Evolutionary conservation across 2,888 invertebrate species (phyloP).

Genomic region (Coelogynopora nodosa): DNA sequence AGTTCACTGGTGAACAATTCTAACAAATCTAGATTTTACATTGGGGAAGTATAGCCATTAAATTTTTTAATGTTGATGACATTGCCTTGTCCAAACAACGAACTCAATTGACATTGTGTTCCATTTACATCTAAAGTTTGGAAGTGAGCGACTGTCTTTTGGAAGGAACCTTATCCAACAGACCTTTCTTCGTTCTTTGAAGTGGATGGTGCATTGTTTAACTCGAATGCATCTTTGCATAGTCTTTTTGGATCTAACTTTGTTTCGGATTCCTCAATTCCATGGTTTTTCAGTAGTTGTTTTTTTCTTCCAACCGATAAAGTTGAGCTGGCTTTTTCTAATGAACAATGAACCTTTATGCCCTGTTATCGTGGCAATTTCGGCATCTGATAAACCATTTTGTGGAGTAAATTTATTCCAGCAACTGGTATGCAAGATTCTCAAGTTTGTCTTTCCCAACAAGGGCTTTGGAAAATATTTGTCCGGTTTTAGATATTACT

Average conservation of each 20-base stretch:
- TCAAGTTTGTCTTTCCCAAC: neutral
- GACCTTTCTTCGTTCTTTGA: constrained; percentile 4
- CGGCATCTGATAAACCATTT: constrained; percentile 26
- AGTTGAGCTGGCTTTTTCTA: constrained; percentile 29
- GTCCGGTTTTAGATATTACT: neutral
- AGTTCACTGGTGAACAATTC: constrained; percentile 22
- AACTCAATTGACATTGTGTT: constrained; percentile 26
- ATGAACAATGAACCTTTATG: constrained; percentile 10
- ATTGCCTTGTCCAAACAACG: constrained; percentile 17
- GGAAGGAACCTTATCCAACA: neutral
- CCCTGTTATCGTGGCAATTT: constrained; percentile 1
- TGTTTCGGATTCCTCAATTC: neutral
- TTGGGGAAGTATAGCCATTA: constrained; percentile 1
- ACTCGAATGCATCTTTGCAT: constrained; percentile 17
- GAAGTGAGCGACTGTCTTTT: constrained; percentile 20
- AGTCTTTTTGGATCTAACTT: constrained; percentile 3
- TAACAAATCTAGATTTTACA: constrained; percentile 28
- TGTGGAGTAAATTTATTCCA: constrained; percentile 7
- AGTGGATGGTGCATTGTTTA: neutral
- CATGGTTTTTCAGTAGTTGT: neutral
- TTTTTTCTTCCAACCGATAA: constrained; percentile 22
- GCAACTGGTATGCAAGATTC: constrained; percentile 1
- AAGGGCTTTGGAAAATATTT: neutral
- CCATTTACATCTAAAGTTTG: constrained; percentile 3
- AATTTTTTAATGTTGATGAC: neutral